These are phyloP conservation scores for Istiophorus platypterus DNA, from an alignment of 2,113 vertebrate species.

Conservation along the genomic window DNA sequence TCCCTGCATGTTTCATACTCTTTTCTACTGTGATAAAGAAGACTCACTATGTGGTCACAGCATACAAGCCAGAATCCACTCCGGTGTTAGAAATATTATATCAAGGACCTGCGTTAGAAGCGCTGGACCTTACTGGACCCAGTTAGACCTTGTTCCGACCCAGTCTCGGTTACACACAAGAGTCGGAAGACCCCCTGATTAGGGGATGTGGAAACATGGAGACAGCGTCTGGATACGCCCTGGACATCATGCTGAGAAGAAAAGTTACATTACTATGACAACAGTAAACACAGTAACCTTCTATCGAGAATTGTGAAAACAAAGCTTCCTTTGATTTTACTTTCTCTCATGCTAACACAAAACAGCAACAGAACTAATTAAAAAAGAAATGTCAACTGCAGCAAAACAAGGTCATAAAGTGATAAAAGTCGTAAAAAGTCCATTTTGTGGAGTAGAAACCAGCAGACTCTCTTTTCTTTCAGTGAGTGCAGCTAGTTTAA, in stretches of 20 bases:
- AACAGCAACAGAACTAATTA: neutral
- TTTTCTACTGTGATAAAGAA: neutral
- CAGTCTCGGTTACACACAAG: neutral
- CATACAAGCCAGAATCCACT: neutral
- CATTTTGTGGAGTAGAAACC: neutral
- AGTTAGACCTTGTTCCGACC: neutral
- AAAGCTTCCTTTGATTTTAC: neutral
- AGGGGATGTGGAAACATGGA: no score
- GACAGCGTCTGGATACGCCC: neutral
- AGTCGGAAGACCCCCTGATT: neutral
- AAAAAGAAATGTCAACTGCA: slow-evolving; percentile 5
- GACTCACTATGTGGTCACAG: neutral
- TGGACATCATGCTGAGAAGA: neutral
- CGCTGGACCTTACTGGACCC: neutral
- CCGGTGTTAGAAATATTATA: neutral
- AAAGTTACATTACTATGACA: neutral
- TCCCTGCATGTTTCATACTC: no score
- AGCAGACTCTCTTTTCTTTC: neutral
- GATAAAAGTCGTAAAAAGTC: neutral
- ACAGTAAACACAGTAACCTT: neutral
- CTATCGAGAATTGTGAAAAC: neutral
- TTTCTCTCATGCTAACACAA: neutral
- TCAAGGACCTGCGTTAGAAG: neutral
- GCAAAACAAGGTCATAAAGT: neutral
- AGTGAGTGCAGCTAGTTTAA: slow-evolving; percentile 26